phyloP scores from a whole-genome alignment of 2,888 invertebrate species.

The Drosophila tanythrix region DNA sequence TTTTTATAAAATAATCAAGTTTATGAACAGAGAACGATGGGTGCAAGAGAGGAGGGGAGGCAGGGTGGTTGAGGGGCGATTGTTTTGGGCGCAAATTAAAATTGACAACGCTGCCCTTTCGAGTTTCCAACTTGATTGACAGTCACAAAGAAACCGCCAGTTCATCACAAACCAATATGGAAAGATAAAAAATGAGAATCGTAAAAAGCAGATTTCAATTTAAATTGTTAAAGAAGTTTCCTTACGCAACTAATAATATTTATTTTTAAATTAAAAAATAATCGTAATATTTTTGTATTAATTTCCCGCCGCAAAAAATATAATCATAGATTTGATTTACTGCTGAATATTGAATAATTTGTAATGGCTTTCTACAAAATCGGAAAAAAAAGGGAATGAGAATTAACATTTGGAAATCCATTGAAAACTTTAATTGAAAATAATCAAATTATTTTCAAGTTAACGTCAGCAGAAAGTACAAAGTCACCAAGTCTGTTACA shows the following conservation, averaged over 20 bases:
- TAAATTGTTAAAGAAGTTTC: neutral
- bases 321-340: neutral
- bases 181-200: neutral
- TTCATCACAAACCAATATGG: neutral
- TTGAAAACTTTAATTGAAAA: constrained; percentile 81
- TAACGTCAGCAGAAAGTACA: constrained; percentile 77
- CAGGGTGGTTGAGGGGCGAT: neutral
- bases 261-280: neutral
- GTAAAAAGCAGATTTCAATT: neutral
- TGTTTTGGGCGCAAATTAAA: constrained; percentile 53
- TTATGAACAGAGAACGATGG: constrained; percentile 16
- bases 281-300: neutral
- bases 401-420: constrained; percentile 31
- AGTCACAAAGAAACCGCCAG: neutral
- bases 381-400: neutral
- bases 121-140: constrained; percentile 11
- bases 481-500: constrained; percentile 22
- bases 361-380: neutral
- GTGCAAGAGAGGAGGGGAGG: neutral
- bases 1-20: constrained; percentile 78
- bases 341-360: neutral
- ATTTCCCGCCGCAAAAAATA: neutral
- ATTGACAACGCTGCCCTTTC: constrained; percentile 42
- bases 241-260: neutral
- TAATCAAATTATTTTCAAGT: constrained; percentile 80